These are phyloP conservation scores for Alligator mississippiensis DNA, from an alignment of 2,113 vertebrate genomes.

Conservation along the genomic window DNA sequence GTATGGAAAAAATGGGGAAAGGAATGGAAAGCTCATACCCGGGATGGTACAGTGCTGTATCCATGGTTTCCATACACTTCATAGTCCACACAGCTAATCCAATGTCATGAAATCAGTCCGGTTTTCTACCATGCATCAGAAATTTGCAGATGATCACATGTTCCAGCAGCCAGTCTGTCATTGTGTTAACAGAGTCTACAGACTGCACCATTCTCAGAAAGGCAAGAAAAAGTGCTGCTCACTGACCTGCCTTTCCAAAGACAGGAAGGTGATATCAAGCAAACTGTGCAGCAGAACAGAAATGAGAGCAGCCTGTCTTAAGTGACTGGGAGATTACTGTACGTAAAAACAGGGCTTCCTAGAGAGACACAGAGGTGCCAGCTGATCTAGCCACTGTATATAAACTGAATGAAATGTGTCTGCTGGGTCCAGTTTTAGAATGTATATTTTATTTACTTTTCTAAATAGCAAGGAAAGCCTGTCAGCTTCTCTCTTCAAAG, in stretches of 20 bases:
- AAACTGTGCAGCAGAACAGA: background rate
- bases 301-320: background rate
- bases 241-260: background rate
- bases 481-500: background rate
- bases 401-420: background rate
- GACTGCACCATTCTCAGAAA: background rate
- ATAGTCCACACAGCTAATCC: background rate
- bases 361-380: background rate
- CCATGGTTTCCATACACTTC: rapidly evolving
- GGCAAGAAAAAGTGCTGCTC: background rate
- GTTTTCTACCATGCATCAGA: background rate
- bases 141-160: background rate
- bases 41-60: rapidly evolving
- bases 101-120: background rate
- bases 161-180: background rate
- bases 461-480: background rate
- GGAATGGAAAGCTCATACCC: rapidly evolving
- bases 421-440: background rate
- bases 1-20: background rate
- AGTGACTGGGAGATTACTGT: background rate
- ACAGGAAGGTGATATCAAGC: background rate
- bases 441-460: background rate
- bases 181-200: background rate
- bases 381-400: rapidly evolving
- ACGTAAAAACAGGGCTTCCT: background rate